Percentiles rank a stretch among this genome's conserved stretches.
These are phyloP conservation scores for Asobara japonica DNA, from an alignment of 1,140 invertebrate species.

Conservation along the genomic window DNA sequence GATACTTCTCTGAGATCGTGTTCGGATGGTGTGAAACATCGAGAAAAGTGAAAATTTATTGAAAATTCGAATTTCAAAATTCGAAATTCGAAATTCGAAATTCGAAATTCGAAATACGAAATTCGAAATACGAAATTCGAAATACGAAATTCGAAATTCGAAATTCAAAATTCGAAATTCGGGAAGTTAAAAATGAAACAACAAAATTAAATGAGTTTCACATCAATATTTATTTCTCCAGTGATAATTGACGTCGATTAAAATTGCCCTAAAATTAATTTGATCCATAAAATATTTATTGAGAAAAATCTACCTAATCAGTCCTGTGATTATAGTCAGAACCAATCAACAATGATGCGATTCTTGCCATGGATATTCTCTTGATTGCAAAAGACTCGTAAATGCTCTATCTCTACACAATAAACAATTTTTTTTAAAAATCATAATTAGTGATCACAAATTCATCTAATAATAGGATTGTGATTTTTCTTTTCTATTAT, in stretches of 20 bases:
- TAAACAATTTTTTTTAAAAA: background rate
- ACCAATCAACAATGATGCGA: constrained; percentile 6
- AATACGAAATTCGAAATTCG: too few species aligned
- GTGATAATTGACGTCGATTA: constrained; percentile 24
- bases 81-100: too few species aligned
- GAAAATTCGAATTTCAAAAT: too few species aligned
- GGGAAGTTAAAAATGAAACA: background rate
- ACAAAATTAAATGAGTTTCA: constrained; percentile 1
- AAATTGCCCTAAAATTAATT: constrained; percentile 2
- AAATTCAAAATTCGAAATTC: too few species aligned
- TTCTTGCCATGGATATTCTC: constrained; percentile 35
- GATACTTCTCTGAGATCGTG: too few species aligned
- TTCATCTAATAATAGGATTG: background rate
- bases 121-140: too few species aligned
- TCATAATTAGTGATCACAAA: constrained; percentile 5
- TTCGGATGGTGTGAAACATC: too few species aligned
- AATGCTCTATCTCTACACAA: background rate
- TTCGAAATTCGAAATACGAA: too few species aligned
- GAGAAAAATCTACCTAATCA: constrained; percentile 27
- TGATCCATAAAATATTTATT: constrained; percentile 1
- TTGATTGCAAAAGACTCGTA: constrained; percentile 7
- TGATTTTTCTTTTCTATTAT: background rate
- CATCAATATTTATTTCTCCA: constrained; percentile 10
- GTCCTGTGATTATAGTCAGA: constrained; percentile 30
- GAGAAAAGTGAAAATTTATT: too few species aligned